Conservation (phyloP, 2,113 vertebrate species). For the Machaerirhynchus nigripectus region DNA sequence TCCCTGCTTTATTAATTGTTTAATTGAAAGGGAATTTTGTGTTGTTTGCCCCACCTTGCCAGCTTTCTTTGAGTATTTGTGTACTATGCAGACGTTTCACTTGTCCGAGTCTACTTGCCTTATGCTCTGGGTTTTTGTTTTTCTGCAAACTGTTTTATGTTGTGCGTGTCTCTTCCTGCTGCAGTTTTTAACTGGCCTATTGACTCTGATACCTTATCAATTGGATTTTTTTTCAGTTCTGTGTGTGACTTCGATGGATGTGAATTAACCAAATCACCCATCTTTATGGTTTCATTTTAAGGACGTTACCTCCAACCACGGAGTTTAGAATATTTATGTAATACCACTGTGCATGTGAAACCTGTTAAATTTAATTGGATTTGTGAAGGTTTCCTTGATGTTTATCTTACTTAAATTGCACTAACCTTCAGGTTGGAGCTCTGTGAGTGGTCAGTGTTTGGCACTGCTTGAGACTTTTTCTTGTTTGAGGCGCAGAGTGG, state of each 20-base stretch:
- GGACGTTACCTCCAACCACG: rapidly evolving
- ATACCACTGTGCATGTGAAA: neutral
- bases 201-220: neutral
- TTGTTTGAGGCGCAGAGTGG: neutral
- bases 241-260: neutral
- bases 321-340: neutral
- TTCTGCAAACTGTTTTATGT: neutral
- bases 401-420: neutral
- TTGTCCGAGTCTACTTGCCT: neutral
- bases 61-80: neutral
- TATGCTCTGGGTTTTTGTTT: neutral
- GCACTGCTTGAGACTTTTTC: neutral
- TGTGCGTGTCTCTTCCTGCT: neutral
- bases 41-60: neutral
- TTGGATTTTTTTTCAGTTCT: neutral
- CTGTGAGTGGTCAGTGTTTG: neutral
- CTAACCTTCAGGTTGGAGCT: neutral
- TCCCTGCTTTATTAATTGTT: neutral
- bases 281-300: neutral
- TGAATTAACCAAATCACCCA: neutral
- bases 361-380: neutral
- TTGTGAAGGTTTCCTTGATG: neutral
- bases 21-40: neutral
- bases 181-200: neutral
- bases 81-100: neutral